These are phyloP conservation scores for Triplophysa dalaica DNA, from an alignment of 2,113 vertebrate genomes.

Conservation along the genomic window DNA sequence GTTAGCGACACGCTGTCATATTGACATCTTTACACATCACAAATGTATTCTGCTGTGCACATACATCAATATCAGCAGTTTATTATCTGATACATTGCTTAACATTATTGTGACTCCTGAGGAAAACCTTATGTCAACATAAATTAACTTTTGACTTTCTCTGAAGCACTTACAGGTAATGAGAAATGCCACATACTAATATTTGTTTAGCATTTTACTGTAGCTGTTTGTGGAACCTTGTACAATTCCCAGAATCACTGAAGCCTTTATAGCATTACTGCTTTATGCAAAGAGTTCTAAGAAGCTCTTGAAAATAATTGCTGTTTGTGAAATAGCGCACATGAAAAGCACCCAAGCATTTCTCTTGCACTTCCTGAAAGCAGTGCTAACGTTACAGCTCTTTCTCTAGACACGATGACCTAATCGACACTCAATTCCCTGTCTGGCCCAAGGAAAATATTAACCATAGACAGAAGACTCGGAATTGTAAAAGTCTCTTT, in stretches of 20 bases:
- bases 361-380: conserved; percentile 17
- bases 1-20: too few species aligned
- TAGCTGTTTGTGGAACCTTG: neutral
- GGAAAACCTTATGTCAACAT: neutral
- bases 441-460: conserved; percentile 17
- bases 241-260: conserved; percentile 2
- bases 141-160: conserved; percentile 36
- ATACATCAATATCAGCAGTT: neutral
- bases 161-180: conserved; percentile 24
- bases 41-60: neutral
- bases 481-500: neutral
- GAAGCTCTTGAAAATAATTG: conserved; percentile 16
- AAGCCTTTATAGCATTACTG: conserved; percentile 4
- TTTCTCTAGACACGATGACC: neutral
- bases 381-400: neutral
- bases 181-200: conserved; percentile 33
- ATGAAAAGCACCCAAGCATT: conserved; percentile 22
- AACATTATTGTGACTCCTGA: neutral
- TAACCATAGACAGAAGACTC: neutral
- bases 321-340: conserved; percentile 8
- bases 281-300: conserved; percentile 17
- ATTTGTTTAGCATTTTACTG: conserved; percentile 30
- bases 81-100: too few species aligned
- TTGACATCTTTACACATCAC: too few species aligned
- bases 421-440: conserved; percentile 4